A percentile compares a stretch with the other conserved stretches of the same genome.
These are phyloP conservation scores for Nanorana parkeri DNA, from an alignment of 2,113 vertebrate species.

Conservation along the genomic window DNA sequence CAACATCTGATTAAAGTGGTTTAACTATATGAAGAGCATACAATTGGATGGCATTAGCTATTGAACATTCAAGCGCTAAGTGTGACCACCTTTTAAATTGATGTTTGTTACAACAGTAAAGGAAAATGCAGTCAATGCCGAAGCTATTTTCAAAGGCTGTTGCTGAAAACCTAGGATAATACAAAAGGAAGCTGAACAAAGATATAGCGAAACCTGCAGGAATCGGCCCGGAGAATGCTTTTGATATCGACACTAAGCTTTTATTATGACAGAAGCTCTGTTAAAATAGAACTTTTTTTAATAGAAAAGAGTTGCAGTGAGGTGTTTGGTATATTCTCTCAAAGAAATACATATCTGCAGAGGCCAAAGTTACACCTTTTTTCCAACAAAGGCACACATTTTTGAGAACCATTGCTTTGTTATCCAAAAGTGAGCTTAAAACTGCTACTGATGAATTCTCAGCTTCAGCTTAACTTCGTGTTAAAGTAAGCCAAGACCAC, in stretches of 20 bases:
- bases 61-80: background rate
- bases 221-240: constrained; percentile 42
- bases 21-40: too few relatives aligned
- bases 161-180: constrained; percentile 39
- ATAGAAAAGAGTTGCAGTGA: constrained; percentile 29
- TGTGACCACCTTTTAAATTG: constrained; percentile 40
- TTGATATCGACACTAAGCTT: constrained; percentile 51
- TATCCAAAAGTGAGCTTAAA: constrained; percentile 33
- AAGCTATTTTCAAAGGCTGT: constrained; percentile 43
- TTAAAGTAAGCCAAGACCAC: constrained; percentile 10
- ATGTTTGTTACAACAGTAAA: constrained; percentile 34
- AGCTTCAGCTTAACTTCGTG: constrained; percentile 6
- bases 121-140: constrained; percentile 20
- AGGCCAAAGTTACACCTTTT: constrained; percentile 47
- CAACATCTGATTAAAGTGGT: too few relatives aligned
- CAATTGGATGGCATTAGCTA: background rate
- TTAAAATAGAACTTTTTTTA: constrained; percentile 38
- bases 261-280: constrained; percentile 45
- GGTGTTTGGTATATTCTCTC: constrained; percentile 27
- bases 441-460: background rate
- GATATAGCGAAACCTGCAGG: constrained; percentile 33
- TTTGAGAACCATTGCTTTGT: constrained; percentile 31
- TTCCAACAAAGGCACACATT: constrained; percentile 34
- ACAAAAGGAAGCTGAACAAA: constrained; percentile 53
- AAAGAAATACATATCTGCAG: constrained; percentile 40